Conservation (phyloP, 2,888 invertebrate species). For the Nudaria mundana region DNA sequence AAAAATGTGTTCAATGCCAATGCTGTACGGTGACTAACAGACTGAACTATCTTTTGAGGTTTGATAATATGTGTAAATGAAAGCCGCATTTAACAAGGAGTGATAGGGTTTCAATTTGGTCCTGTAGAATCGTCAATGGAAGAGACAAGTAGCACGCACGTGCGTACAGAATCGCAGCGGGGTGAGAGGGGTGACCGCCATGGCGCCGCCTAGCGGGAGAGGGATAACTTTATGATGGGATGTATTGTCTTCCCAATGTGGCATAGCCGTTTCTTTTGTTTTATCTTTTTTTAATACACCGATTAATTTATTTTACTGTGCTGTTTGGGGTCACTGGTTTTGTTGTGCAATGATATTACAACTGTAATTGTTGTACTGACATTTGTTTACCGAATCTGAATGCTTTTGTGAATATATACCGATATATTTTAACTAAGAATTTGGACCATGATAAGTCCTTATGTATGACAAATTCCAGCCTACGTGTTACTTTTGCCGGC, state of each 20-base stretch:
- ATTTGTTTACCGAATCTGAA: not conserved
- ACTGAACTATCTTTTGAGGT: constrained; percentile 45
- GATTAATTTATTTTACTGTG: constrained; percentile 68
- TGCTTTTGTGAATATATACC: too few species aligned
- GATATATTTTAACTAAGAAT: too few species aligned
- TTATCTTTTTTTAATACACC: constrained; percentile 66
- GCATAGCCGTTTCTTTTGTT: constrained; percentile 72
- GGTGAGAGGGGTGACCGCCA: constrained; percentile 36
- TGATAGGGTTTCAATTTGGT: constrained; percentile 53
- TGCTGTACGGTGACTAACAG: constrained; percentile 67
- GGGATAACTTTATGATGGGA: constrained; percentile 71
- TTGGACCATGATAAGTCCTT: too few species aligned
- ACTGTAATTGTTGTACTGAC: constrained; percentile 31
- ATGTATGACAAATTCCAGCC: constrained; percentile 39
- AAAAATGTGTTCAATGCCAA: constrained; percentile 66
- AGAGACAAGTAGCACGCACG: constrained; percentile 69
- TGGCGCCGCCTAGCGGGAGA: constrained; percentile 77
- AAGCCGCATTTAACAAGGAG: constrained; percentile 47
- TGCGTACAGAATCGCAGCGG: constrained; percentile 54
- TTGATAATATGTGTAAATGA: constrained; percentile 21
- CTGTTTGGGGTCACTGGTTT: constrained; percentile 48
- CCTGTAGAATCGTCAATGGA: constrained; percentile 42
- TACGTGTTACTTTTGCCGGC: constrained; percentile 54
- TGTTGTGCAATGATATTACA: constrained; percentile 45
- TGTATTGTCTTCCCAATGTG: constrained; percentile 75